Evolutionary conservation across 2,797 vertebrate genomes (phyloP).

Genomic region (Rhadinocentrus ornatus): DNA sequence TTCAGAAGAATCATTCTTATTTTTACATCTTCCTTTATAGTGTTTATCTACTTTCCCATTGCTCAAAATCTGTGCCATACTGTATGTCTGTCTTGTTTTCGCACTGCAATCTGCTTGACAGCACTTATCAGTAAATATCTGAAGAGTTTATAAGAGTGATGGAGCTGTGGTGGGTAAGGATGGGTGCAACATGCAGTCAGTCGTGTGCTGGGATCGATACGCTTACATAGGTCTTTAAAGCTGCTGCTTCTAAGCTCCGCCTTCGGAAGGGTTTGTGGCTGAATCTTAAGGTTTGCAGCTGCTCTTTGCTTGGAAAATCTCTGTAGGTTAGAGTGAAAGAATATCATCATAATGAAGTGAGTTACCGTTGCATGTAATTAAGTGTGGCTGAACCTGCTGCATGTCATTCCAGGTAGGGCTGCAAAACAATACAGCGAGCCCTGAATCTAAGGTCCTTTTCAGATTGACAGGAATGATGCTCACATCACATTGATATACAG

Average conservation of each 20-base stretch:
- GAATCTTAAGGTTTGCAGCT: slow-evolving; percentile 42
- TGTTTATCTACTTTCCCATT: slow-evolving; percentile 5
- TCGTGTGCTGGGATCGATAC: slow-evolving; percentile 72
- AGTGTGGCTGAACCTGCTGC: slow-evolving; percentile 74
- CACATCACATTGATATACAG: slow-evolving; percentile 8
- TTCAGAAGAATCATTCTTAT: slow-evolving; percentile 26
- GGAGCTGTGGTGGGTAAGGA: slow-evolving; percentile 38
- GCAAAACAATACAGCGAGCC: slow-evolving; percentile 46
- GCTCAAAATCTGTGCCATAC: not conserved
- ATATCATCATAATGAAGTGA: slow-evolving; percentile 67
- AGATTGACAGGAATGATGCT: slow-evolving; percentile 33
- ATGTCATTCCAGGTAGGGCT: slow-evolving; percentile 65
- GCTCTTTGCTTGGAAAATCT: slow-evolving; percentile 49
- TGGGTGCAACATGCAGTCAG: slow-evolving; percentile 69
- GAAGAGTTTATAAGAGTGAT: slow-evolving; percentile 34
- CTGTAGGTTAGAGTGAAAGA: slow-evolving; percentile 63
- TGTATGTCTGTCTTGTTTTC: slow-evolving; percentile 10
- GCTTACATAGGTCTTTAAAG: slow-evolving; percentile 69
- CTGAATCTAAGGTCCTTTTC: slow-evolving; percentile 40
- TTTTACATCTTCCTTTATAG: slow-evolving; percentile 19
- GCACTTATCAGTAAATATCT: slow-evolving; percentile 39
- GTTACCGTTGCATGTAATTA: slow-evolving; percentile 78
- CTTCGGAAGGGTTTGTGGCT: slow-evolving; percentile 51
- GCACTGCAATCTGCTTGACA: slow-evolving; percentile 10
- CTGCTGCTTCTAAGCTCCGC: slow-evolving; percentile 60